A percentile compares a stretch with the other conserved stretches of the same genome.
These are phyloP conservation scores for Barypeithes pellucidus DNA, from an alignment of 2,888 invertebrate species.

Conservation along the genomic window DNA sequence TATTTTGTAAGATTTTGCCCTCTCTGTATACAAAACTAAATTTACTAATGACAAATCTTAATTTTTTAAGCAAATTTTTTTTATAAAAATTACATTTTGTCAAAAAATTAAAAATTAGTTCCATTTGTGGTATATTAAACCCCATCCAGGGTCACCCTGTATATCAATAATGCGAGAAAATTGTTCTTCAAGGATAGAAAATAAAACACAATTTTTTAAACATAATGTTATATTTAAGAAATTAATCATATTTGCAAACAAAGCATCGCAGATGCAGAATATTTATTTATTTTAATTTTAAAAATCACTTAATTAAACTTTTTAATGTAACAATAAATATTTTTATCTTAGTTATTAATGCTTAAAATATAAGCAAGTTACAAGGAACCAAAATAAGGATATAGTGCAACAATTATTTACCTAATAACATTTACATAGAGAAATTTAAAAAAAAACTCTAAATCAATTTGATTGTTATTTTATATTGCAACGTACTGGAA, in stretches of 20 bases:
- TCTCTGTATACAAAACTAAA: no score
- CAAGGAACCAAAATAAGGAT: slow-evolving; percentile 9
- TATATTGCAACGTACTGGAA: slow-evolving; percentile 27
- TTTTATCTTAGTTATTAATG: background rate
- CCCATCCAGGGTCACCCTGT: no score
- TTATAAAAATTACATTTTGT: no score
- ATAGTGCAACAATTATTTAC: background rate
- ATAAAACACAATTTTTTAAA: slow-evolving; percentile 27
- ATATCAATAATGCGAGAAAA: no score
- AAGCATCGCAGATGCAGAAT: slow-evolving; percentile 19
- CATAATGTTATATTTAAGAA: slow-evolving; percentile 35
- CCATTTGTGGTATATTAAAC: no score
- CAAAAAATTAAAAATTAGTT: no score
- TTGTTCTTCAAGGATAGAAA: no score
- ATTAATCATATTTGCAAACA: slow-evolving; percentile 33
- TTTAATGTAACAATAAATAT: background rate
- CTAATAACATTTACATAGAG: background rate
- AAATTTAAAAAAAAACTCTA: background rate
- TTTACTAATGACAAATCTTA: no score
- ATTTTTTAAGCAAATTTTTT: no score
- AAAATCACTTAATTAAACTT: background rate
- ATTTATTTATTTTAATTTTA: slow-evolving; percentile 4
- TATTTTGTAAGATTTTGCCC: no score
- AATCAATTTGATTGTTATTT: background rate
- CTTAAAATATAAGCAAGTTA: background rate